Evolutionary conservation across 2,113 vertebrate species (phyloP).

Genomic region (Pao palembangensis): DNA sequence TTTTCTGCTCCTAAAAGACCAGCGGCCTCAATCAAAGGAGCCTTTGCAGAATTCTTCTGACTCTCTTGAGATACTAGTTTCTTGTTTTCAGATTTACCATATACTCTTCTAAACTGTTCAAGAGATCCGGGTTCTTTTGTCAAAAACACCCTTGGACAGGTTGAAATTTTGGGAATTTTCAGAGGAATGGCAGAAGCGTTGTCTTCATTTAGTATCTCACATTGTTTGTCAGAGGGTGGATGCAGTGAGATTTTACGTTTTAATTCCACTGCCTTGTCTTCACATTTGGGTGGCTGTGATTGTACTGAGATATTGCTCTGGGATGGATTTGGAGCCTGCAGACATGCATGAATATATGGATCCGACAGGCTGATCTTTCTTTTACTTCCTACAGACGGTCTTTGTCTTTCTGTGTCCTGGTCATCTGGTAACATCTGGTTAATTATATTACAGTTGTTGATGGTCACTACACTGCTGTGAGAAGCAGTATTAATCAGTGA

Average conservation of each 20-base stretch:
- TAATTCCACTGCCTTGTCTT: constrained; percentile 6
- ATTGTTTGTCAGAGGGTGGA: neutral
- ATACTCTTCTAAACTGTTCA: constrained; percentile 85
- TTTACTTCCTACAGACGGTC: constrained; percentile 41
- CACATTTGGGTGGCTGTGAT: constrained; percentile 1
- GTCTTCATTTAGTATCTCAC: constrained; percentile 5
- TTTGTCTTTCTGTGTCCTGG: constrained; percentile 11
- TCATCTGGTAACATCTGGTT: constrained; percentile 39
- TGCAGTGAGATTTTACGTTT: constrained; percentile 59
- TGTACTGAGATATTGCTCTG: constrained; percentile 3
- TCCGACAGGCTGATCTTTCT: constrained; percentile 55
- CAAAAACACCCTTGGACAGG: constrained; percentile 66
- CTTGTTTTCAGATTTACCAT: constrained; percentile 60
- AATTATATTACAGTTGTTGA: constrained; percentile 14
- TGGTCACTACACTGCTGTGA: neutral
- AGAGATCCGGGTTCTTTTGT: constrained; percentile 78
- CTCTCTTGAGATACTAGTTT: constrained; percentile 9
- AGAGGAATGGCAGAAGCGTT: constrained; percentile 5
- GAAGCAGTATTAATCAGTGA: neutral
- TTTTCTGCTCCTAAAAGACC: too few species aligned
- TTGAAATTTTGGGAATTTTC: constrained; percentile 48
- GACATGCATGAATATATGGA: constrained; percentile 56
- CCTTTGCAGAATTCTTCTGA: neutral
- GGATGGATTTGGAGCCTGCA: constrained; percentile 4
- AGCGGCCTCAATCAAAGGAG: neutral